These are phyloP conservation scores for Lemur catta DNA, from an alignment of 2,797 vertebrate genomes.

Conservation along the genomic window DNA sequence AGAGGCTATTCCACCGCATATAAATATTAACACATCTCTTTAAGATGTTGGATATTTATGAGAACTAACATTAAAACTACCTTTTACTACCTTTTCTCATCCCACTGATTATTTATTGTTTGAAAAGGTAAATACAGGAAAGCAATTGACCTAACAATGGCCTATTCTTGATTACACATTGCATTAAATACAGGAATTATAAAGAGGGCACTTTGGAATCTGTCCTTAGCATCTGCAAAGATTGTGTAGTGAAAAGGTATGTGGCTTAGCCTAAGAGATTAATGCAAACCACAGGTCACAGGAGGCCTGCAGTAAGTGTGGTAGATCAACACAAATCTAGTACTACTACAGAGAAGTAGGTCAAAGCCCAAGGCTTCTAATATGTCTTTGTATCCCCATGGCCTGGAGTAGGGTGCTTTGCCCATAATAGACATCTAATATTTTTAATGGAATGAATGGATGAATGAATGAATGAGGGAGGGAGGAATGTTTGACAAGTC, in stretches of 20 bases:
- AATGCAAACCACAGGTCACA: constrained; percentile 68
- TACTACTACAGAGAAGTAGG: not conserved
- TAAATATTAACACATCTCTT: constrained; percentile 63
- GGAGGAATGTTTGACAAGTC: not conserved
- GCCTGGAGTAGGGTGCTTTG: not conserved
- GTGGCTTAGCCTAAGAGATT: constrained; percentile 48
- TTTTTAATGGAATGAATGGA: not conserved
- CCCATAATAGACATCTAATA: not conserved
- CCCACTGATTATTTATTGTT: constrained; percentile 75
- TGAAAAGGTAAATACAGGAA: constrained; percentile 69
- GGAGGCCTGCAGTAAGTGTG: not conserved
- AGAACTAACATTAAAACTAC: constrained; percentile 65
- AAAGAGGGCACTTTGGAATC: constrained; percentile 56
- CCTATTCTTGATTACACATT: constrained; percentile 67
- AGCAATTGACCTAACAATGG: constrained; percentile 69
- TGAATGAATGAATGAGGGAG: not conserved
- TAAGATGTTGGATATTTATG: constrained; percentile 62
- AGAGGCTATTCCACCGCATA: not conserved
- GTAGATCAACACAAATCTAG: constrained; percentile 27
- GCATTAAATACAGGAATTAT: constrained; percentile 66
- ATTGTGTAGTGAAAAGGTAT: constrained; percentile 68
- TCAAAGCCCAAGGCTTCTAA: not conserved
- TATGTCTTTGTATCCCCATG: not conserved
- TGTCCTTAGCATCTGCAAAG: constrained; percentile 45
- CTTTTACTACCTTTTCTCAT: constrained; percentile 57